Percentiles rank a stretch among this genome's conserved stretches.
Evolutionary conservation across 2,797 vertebrate species (phyloP).

Genomic region (Takifugu ocellatus): DNA sequence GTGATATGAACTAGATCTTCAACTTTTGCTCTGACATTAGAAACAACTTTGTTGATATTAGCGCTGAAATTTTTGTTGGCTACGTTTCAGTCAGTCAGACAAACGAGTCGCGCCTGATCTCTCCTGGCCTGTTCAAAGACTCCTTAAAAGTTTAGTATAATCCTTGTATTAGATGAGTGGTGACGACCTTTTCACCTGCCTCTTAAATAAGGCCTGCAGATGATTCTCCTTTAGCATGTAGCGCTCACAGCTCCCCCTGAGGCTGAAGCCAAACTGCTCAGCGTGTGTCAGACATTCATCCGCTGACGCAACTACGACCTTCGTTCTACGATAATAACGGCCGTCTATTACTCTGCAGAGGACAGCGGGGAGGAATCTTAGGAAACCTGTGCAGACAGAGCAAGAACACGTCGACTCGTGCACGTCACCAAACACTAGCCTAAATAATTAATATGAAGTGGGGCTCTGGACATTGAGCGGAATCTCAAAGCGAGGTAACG

Average conservation of each 20-base stretch:
- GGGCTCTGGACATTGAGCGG: no score
- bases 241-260: not conserved
- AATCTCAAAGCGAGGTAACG: no score
- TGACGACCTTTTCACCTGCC: not conserved
- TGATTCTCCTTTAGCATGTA: not conserved
- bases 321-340: no score
- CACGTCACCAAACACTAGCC: no score
- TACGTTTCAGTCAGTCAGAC: slow-evolving; percentile 21
- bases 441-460: no score
- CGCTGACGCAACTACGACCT: no score
- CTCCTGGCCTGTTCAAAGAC: slow-evolving; percentile 23
- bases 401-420: no score
- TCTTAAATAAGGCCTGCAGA: not conserved
- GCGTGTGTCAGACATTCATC: no score
- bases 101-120: slow-evolving; percentile 48
- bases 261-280: not conserved
- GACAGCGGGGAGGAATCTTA: no score
- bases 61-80: slow-evolving; percentile 5
- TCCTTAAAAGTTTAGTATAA: slow-evolving; percentile 41
- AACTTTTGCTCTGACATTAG: not conserved
- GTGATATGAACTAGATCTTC: not conserved
- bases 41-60: not conserved
- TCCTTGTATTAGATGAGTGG: not conserved
- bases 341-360: no score
- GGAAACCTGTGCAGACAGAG: no score